phyloP scores from a whole-genome alignment of 2,113 vertebrate species.

The Actenoides hombroni region DNA sequence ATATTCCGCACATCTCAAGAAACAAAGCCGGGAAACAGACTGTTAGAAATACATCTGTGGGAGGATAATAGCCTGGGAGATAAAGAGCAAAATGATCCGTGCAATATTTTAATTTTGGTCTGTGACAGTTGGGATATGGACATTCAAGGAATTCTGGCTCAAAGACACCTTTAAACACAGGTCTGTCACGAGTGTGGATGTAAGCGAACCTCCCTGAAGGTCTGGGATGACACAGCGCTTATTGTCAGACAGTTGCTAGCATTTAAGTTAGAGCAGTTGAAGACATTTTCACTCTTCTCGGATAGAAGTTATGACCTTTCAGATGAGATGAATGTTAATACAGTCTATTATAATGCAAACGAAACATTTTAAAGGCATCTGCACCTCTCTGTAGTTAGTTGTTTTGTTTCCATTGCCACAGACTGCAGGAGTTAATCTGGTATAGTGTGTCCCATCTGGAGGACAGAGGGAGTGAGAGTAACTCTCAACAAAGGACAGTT shows the following conservation, averaged over 20 bases:
- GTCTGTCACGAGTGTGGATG: rapidly evolving
- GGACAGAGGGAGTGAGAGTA: not conserved
- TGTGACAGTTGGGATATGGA: not conserved
- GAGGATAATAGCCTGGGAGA: not conserved
- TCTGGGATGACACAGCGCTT: not conserved
- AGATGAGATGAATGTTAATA: not conserved
- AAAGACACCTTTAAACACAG: not conserved
- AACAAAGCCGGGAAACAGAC: not conserved
- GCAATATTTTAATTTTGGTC: not conserved
- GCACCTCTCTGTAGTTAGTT: not conserved
- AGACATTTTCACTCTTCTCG: not conserved
- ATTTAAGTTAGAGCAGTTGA: not conserved
- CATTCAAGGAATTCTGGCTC: not conserved
- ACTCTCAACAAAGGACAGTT: not conserved
- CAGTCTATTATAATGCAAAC: not conserved
- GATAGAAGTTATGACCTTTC: not conserved
- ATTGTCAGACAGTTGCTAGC: not conserved
- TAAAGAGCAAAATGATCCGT: not conserved
- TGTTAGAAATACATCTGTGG: not conserved
- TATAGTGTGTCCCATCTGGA: not conserved
- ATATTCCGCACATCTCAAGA: rapidly evolving
- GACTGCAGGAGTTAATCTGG: not conserved
- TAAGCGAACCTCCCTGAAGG: not conserved
- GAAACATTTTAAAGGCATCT: not conserved
- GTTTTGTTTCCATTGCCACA: not conserved